Conservation (phyloP, 92 coral and sea anemone genomes). For the Blastomussa wellsi region DNA sequence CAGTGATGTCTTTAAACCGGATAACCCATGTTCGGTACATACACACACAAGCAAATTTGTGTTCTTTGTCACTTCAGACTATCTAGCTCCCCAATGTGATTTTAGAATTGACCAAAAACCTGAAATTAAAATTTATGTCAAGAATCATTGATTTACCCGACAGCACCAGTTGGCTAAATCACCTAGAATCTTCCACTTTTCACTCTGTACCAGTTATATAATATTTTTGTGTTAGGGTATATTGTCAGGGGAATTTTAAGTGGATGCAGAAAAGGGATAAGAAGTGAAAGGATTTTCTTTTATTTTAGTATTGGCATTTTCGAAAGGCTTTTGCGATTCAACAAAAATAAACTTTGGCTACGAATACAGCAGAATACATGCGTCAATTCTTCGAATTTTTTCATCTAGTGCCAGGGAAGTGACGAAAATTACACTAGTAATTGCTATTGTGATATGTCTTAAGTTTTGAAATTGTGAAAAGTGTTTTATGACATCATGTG, state of each 20-base stretch:
- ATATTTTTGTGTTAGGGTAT: not conserved
- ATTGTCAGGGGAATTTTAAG: too few species aligned
- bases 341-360: too few species aligned
- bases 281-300: not conserved
- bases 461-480: too few species aligned
- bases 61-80: not conserved
- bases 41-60: not conserved
- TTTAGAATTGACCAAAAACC: too few species aligned
- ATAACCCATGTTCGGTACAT: not conserved
- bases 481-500: too few species aligned
- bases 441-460: too few species aligned
- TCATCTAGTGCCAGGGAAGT: too few species aligned
- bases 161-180: not conserved
- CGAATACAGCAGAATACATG: too few species aligned
- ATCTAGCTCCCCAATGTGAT: not conserved
- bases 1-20: not conserved
- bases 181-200: too few species aligned
- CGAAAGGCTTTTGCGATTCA: not conserved
- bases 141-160: not conserved
- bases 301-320: not conserved
- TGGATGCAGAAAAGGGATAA: not conserved
- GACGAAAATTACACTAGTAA: too few species aligned
- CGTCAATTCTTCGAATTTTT: too few species aligned
- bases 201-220: not conserved
- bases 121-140: not conserved